Base-by-base conservation (phyloP, 2,888 invertebrate species). In the Camponotus fellah region DNA sequence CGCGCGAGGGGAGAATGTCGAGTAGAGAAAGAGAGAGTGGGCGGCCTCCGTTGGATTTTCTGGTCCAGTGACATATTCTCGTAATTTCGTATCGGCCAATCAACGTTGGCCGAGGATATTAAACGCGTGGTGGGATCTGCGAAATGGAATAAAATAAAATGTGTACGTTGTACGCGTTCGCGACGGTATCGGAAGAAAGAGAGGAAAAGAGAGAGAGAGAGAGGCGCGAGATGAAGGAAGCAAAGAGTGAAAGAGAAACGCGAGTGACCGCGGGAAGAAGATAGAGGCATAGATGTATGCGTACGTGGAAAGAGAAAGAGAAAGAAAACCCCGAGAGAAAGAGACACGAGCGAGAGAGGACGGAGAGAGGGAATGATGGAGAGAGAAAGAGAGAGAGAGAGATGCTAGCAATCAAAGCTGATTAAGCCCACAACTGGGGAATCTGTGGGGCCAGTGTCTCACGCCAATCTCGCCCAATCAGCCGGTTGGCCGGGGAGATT, bases 341-440 rank as follows among this genome's bases (percentile, higher is more conserved):
- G 79, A 79, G 77, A 69, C 40, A 40, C 60, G 69, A 83, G 65
- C 53, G 66, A 64, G 71, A 66, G 66, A 76, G 74, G 85, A 84
- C 56, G 76, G 34, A 64, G 49, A 56, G 34, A 60, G 85, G 87
- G 82, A 84, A 46, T 53, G 58, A 77, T 53, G 74, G 21, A 69
- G 56, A 84, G 85, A 82, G 82, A 75, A 66, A 64, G 76, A 72
- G 83, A 74, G 85, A 85, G 81, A 83, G 89, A 83, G 89, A 85
- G 91, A 92, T 90, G 91, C 89, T 92, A 92, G 94, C 94, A 94
- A 95, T 95, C 94, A 95, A 94, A 95, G 94, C 92, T 95, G 94
- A 95, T 95, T 95, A 95, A 95, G 94, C 95, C 94, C 94, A 94
- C 94, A 94, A 95, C 94, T 95, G 95, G 95, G 94, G 95, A 95